These are phyloP conservation scores for Meloidogyne chitwoodi DNA, from an alignment of 1,140 invertebrate species.

Conservation along the genomic window DNA sequence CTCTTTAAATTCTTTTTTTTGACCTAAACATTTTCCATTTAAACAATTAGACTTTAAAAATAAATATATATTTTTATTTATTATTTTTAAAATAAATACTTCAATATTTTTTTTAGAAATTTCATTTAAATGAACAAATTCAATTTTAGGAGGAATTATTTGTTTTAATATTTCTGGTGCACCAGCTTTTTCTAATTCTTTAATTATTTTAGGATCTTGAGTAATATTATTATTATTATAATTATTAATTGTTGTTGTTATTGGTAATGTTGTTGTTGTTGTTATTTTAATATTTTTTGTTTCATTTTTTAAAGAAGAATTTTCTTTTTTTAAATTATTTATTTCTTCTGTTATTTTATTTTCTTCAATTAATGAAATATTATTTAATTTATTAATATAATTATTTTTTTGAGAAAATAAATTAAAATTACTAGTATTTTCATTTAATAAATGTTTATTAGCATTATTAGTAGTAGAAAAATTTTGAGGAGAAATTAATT, in stretches of 20 bases:
- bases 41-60: conserved; percentile 7
- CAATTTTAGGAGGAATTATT: conserved; percentile 3
- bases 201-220: background rate
- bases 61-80: background rate
- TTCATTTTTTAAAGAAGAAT: too few relatives aligned
- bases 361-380: too few relatives aligned
- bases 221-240: background rate
- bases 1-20: conserved; percentile 9
- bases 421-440: too few relatives aligned
- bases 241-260: background rate
- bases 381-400: too few relatives aligned
- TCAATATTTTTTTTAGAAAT: conserved; percentile 15
- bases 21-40: conserved; percentile 15
- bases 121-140: background rate
- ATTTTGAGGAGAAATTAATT: too few relatives aligned
- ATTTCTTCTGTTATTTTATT: too few relatives aligned
- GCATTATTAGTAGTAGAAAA: too few relatives aligned
- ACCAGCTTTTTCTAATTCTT: conserved; percentile 4
- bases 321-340: background rate
- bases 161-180: conserved; percentile 13
- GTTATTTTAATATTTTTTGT: background rate
- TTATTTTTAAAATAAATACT: background rate
- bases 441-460: too few relatives aligned
- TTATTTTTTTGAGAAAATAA: too few relatives aligned
- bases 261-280: background rate